A percentile compares a stretch with the other conserved stretches of the same genome.
These are phyloP conservation scores for Danaus chrysippus DNA, from an alignment of 2,888 invertebrate genomes.

Conservation along the genomic window DNA sequence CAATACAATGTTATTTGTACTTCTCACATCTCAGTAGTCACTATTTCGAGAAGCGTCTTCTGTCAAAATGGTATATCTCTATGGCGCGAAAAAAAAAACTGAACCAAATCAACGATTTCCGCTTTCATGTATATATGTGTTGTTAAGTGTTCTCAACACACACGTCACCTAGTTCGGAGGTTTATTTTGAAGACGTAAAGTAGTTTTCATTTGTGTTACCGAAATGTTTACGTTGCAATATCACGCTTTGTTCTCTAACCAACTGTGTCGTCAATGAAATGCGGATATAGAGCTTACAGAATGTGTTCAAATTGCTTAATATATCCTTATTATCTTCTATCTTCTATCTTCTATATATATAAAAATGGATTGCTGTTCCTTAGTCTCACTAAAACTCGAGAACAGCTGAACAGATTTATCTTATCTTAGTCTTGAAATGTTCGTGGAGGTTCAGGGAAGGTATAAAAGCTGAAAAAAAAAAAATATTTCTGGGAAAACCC, in stretches of 20 bases:
- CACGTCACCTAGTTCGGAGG: slow-evolving; percentile 30
- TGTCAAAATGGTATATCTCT: background rate
- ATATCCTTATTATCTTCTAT: no score
- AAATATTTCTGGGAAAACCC: no score
- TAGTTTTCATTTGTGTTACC: slow-evolving; percentile 17
- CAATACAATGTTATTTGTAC: no score
- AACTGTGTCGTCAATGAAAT: slow-evolving; percentile 21
- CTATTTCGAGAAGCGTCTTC: background rate
- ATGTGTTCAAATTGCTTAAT: background rate
- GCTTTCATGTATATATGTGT: slow-evolving; percentile 15
- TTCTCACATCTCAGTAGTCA: background rate
- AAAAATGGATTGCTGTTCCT: no score
- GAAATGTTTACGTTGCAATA: slow-evolving; percentile 26
- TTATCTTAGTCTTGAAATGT: no score
- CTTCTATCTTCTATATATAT: no score
- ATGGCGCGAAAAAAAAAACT: background rate
- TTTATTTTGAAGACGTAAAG: slow-evolving; percentile 33
- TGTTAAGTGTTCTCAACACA: slow-evolving; percentile 21
- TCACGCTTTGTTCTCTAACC: slow-evolving; percentile 26
- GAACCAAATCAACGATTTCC: slow-evolving; percentile 1
- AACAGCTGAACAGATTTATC: no score
- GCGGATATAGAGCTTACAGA: background rate
- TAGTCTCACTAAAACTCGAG: no score
- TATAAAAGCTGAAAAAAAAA: no score
- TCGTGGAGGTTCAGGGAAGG: no score